Base-by-base conservation (phyloP, 2,113 vertebrate genomes). In the Anarrhichthys ocellatus region DNA sequence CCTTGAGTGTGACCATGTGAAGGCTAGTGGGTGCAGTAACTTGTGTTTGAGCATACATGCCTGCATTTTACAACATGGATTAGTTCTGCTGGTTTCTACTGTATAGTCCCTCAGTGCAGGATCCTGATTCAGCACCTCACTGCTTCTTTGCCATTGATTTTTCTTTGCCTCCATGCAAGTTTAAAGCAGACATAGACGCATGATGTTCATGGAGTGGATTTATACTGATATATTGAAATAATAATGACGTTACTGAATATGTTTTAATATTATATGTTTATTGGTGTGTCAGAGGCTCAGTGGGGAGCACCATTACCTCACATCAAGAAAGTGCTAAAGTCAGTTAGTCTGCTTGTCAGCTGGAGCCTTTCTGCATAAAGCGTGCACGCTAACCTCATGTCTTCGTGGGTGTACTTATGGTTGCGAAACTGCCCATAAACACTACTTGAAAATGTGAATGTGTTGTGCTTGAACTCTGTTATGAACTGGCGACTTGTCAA, bases 81-180 rank as follows among this genome's bases (percentile, higher is more conserved):
- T 44, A 54, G 61, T 72, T 50, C n/a, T 22, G 7, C 48, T 46
- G 22, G 38, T 71, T 76, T 40, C 5, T 20, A 17, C n/a, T 56
- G 14, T 9, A 32, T 32, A 10, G 58, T 44, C 44, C 14, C 24
- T 34, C 44, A 44, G 65, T 14, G 44, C 58, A 59, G 17, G 3
- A 36, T 64, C 48, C 29, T 11, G 17, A 22, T 17, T 58, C 48
- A 64, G 14, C 38, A 17, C 5, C 5, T 64, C 38, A 42, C 32
- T 24, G 67, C 17, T 42, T 62, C 79, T 74, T 40, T 40, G 63
- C 58, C 59, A 48, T 46, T 44, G 34, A 52, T 42, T 36, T 56
- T 46, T 34, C 24, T 44, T 56, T 56, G 18, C 24, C 68, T 72
- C 2, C 6, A 32, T 32, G 36, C 61, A 67, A 1, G 38, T 65